Evolutionary conservation across 2,888 invertebrate species (phyloP), one percentile per base, ranked within the genome.

Genomic region (Therioaphis trifolii): DNA sequence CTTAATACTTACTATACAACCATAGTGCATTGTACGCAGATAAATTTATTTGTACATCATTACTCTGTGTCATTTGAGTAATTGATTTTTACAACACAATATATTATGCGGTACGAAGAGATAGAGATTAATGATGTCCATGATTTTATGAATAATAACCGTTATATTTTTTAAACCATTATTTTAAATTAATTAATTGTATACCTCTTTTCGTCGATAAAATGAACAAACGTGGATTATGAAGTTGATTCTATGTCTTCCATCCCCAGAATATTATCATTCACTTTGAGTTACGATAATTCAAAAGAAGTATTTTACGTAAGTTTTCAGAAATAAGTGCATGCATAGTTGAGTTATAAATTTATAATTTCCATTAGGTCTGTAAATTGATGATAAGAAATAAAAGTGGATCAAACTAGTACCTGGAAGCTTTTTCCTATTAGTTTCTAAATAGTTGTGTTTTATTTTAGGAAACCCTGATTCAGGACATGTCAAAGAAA

Each of bases 81-180:
- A 71, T 71, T 49, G 71, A 49, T 71, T 71, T 71, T 71, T 71
- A 71, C 49, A 71, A 71, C 24, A 29, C 21, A 71, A 71, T 71
- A 71, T 29, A 27, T 15, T 46, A 15, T 71, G 29, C 49, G 27
- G n/a, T 49, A 71, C 7, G 69, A 18, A n/a, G 43, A 43, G 69
- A 43, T 46, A n/a, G 69, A 69, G 49, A 11, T 49, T 49, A 18
- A 49, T 71, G n/a, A 29, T 49, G 29, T 27, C 14, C 12, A 49
- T 27, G 12, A n/a, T 69, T 69, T 69, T 69, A 46, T 49, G 3
- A 49, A 71, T 49, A 71, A 49, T n/a, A 49, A 18, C 27, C 49
- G 49, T 71, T 71, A 49, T 71, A 24, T 27, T 46, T 12, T 46
- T 12, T 7, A 69, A 43, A 15, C 15, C 14, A 43, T 40, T 35